Evolutionary conservation across 2,888 invertebrate species (phyloP).

Genomic region (Volucella bombylans): DNA sequence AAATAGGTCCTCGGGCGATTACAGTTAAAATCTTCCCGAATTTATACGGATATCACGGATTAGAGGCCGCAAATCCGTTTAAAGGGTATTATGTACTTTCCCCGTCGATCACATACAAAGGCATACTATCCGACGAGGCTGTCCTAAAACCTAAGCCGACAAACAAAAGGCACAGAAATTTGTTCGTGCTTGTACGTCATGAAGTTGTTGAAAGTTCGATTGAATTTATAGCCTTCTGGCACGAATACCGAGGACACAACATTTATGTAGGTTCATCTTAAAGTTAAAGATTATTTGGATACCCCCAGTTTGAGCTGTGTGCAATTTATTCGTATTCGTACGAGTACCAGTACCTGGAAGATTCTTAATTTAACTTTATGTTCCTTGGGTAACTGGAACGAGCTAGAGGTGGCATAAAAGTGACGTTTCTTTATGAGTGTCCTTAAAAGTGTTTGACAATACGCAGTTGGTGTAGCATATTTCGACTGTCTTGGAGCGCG

Average conservation of each 20-base stretch:
- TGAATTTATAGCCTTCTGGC: not conserved
- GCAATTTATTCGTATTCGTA: not conserved
- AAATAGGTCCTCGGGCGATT: conserved; percentile 55
- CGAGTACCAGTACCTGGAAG: not conserved
- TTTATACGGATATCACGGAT: conserved; percentile 41
- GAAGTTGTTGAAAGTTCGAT: conserved; percentile 28
- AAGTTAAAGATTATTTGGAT: not conserved
- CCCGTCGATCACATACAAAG: not conserved
- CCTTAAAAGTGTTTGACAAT: conserved; percentile 8
- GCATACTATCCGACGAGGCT: not conserved
- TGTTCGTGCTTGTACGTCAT: conserved; percentile 18
- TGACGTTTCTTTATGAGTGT: conserved; percentile 24
- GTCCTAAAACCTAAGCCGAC: not conserved
- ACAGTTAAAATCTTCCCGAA: conserved; percentile 41
- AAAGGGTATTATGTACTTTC: not conserved
- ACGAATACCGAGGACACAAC: not conserved
- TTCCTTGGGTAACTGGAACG: not conserved
- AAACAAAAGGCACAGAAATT: conserved; percentile 15
- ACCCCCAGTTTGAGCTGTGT: not conserved
- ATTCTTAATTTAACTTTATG: conserved; percentile 31
- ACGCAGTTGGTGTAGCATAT: not conserved
- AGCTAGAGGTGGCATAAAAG: conserved; percentile 25
- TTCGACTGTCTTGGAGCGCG: conserved; percentile 13
- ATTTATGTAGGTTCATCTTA: not conserved
- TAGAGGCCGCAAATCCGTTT: conserved; percentile 1